phyloP scores from a whole-genome alignment of 2,797 vertebrate genomes.

The Chloroceryle amazona region DNA sequence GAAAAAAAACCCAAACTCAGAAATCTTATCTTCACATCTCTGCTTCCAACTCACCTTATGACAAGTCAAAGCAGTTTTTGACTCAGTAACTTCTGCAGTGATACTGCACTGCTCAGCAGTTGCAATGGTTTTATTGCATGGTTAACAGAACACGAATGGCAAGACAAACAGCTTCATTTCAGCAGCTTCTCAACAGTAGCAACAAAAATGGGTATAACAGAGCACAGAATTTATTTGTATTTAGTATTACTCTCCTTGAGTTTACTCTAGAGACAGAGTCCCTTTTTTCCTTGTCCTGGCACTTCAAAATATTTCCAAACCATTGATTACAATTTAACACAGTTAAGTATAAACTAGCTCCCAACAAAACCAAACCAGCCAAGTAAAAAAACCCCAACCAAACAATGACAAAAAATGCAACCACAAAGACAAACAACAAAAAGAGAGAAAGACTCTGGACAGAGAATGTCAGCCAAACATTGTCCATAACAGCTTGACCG shows the following conservation, averaged over 20 bases:
- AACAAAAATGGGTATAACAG: not conserved
- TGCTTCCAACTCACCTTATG: not conserved
- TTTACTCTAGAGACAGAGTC: not conserved
- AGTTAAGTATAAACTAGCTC: no score
- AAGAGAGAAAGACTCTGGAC: not conserved
- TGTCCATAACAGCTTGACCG: not conserved
- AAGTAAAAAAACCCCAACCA: no score
- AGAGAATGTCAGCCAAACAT: not conserved
- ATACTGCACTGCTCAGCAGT: not conserved
- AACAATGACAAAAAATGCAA: no score
- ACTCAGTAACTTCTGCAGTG: not conserved
- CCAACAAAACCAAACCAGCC: no score
- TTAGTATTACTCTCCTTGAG: not conserved
- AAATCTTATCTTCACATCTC: not conserved
- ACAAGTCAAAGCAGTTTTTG: not conserved
- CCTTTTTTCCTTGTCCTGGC: not conserved
- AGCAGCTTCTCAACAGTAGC: not conserved
- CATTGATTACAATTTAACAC: no score
- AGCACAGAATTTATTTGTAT: not conserved
- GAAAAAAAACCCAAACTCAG: not conserved
- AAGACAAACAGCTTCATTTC: conserved; percentile 33
- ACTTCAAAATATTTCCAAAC: not conserved
- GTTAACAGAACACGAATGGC: not conserved
- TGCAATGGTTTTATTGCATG: not conserved
- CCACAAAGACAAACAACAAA: no score